phyloP scores from a whole-genome alignment of 2,888 invertebrate genomes.

The Atherix ibis region DNA sequence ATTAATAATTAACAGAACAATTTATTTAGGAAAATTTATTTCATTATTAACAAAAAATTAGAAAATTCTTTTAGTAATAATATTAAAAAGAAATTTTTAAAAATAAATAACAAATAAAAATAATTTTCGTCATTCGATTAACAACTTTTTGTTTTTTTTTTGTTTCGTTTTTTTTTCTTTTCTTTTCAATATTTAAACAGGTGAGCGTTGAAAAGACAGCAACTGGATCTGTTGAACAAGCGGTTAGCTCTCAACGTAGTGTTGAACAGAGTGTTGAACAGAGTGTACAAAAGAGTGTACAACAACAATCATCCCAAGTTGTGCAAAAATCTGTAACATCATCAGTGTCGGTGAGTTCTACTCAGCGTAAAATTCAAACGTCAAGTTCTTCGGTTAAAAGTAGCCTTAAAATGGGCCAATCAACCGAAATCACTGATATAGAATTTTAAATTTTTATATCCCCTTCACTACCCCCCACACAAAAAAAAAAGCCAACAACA shows the following conservation, averaged over 20 bases:
- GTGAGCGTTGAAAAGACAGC: conserved; percentile 1
- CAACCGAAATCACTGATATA: conserved; percentile 11
- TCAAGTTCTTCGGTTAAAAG: conserved; percentile 8
- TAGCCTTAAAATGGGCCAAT: conserved; percentile 9
- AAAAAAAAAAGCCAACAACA: too few relatives aligned
- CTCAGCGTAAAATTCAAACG: conserved; percentile 9
- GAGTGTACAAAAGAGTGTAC: too few relatives aligned
- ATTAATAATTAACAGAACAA: too few relatives aligned
- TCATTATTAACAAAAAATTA: neutral
- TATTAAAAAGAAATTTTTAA: neutral
- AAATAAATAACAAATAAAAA: neutral
- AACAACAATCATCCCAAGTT: conserved; percentile 8
- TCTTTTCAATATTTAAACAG: too few relatives aligned
- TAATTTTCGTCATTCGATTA: too few relatives aligned
- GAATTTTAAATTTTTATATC: conserved; percentile 11
- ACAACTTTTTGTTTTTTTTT: too few relatives aligned
- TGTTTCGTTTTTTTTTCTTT: too few relatives aligned
- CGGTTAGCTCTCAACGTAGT: conserved; percentile 7
- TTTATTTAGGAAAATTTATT: too few relatives aligned
- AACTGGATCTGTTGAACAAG: conserved; percentile 7
- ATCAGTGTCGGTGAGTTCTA: conserved; percentile 10
- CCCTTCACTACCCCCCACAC: too few relatives aligned
- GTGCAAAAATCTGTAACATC: conserved; percentile 9
- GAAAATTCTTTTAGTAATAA: neutral
- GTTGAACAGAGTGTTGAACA: conserved; percentile 11